Conservation (phyloP, 2,888 invertebrate genomes). For the Allygus modestus region DNA sequence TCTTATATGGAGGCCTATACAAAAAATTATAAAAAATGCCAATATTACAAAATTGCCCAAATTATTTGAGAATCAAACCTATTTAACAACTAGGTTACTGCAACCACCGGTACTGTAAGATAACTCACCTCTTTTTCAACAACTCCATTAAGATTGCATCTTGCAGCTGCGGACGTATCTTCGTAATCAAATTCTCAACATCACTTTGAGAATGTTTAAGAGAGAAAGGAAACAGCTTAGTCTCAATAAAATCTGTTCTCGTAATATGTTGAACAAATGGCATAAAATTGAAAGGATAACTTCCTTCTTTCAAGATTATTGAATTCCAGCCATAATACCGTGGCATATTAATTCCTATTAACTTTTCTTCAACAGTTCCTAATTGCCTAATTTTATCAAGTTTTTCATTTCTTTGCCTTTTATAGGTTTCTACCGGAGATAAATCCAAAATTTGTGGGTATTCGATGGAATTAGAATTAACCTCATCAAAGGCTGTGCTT, state of each 20-base stretch:
- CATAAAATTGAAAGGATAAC: constrained; percentile 82
- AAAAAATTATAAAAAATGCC: too few species aligned
- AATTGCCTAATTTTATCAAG: constrained; percentile 68
- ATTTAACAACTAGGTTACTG: too few species aligned
- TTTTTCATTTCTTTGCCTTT: constrained; percentile 61
- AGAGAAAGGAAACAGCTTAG: constrained; percentile 78
- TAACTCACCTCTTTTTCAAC: constrained; percentile 78
- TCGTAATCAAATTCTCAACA: constrained; percentile 75
- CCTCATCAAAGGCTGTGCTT: not conserved
- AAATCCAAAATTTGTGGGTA: constrained; percentile 68
- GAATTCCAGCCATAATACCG: constrained; percentile 88
- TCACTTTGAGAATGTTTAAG: constrained; percentile 73
- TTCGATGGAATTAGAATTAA: constrained; percentile 1
- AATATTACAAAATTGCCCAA: too few species aligned
- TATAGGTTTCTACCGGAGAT: constrained; percentile 55
- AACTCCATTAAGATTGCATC: constrained; percentile 82
- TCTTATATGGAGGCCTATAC: too few species aligned
- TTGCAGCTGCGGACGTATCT: constrained; percentile 80
- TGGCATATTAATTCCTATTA: constrained; percentile 89
- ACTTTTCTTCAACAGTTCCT: constrained; percentile 89
- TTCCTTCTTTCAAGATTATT: constrained; percentile 79
- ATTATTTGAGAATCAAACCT: too few species aligned
- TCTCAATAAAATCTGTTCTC: constrained; percentile 83
- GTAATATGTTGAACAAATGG: constrained; percentile 86
- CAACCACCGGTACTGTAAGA: too few species aligned